Evolutionary conservation across 2,113 vertebrate genomes (phyloP), one percentile per base, ranked within the genome.

Genomic region (Aegotheles bennettii): DNA sequence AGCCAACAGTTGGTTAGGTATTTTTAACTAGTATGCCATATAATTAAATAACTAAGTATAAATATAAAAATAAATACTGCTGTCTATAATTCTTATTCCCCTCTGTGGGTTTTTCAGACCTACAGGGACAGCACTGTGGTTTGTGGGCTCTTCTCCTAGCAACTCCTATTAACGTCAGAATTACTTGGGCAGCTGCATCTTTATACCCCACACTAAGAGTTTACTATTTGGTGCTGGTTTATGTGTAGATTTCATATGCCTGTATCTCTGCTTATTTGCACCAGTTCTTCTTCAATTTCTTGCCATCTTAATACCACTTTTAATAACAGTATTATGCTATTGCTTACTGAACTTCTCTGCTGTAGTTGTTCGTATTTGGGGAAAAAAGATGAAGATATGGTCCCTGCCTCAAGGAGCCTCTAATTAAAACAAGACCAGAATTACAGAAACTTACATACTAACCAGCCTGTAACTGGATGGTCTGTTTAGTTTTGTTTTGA

Each of bases 401-500:
- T 86, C 76, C 48, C n/a, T 81, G 64, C 51, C 56, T 15, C 64
- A 84, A 88, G 69, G 38, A 93, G 35, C 14, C 11, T 43, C 25
- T 90, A 93, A 94, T 93, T 77, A 69, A 95, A 95, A 83, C 79
- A 90, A 92, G 81, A 82, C 45, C 40, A 83, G 65, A 29, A 19
- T 73, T 94, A 85, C n/a, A 90, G 75, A 84, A 93, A 79, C 19
- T 18, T 45, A 59, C 71, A 88, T 70, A 40, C 67, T 95, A 59
- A 56, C 25, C 79, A 59, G 60, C 51, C 60, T 85, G 36, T 73
- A 69, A 77, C 60, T 94, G 95, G 86, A 94, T 93, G 93, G 90
- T 95, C 96, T 93, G 81, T 92, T 96, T 93, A 93, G 68, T 94
- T 95, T 95, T 95, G 89, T 94, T 96, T 93, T 94, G 94, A 95